Evolutionary conservation across 2,797 vertebrate species (phyloP).

Genomic region (Alectoris magna): DNA sequence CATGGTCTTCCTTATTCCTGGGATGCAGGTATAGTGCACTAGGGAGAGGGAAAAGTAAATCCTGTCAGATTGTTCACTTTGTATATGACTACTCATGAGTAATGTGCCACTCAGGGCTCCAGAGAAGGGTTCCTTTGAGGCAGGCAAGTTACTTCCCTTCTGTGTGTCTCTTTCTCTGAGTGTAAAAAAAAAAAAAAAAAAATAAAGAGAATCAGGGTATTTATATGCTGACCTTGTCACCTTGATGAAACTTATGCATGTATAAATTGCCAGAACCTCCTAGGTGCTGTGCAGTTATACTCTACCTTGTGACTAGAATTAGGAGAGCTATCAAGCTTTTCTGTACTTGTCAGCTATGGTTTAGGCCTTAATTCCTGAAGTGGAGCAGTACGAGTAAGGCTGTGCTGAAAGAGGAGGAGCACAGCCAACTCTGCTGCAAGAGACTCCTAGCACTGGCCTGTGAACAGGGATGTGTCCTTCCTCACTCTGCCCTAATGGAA

Average conservation of each 20-base stretch:
- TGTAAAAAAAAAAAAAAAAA: background rate
- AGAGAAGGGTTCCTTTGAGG: background rate
- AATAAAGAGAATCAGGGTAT: background rate
- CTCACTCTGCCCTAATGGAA: background rate
- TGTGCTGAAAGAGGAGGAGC: background rate
- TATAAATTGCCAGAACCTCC: background rate
- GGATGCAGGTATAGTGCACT: background rate
- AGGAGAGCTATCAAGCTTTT: background rate
- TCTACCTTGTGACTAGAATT: background rate
- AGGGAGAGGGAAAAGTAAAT: background rate
- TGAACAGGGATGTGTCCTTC: background rate
- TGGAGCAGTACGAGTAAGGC: background rate
- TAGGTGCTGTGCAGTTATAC: background rate
- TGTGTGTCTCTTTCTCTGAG: background rate
- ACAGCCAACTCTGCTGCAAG: background rate
- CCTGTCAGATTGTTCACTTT: fast-evolving
- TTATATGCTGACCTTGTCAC: background rate
- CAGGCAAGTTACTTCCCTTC: background rate
- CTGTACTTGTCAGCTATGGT: background rate
- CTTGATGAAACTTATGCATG: background rate
- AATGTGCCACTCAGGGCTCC: background rate
- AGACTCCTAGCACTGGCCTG: background rate
- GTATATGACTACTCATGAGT: background rate
- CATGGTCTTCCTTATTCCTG: background rate
- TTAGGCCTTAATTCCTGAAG: background rate